phyloP scores from a whole-genome alignment of 1,140 invertebrate species.

The Procambarus clarkii region DNA sequence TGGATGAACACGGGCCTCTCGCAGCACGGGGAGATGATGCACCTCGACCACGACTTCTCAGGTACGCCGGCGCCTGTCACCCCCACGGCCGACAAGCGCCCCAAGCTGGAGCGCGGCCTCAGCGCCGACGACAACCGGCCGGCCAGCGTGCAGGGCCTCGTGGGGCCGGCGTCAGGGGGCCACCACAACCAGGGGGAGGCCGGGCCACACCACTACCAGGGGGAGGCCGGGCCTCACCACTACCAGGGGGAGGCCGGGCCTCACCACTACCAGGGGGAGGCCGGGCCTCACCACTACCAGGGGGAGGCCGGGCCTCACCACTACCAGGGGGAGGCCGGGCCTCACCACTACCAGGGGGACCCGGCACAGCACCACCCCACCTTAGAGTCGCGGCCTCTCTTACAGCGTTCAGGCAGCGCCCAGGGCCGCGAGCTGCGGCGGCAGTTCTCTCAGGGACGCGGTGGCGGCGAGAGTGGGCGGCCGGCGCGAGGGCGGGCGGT shows the following conservation, averaged over 20 bases:
- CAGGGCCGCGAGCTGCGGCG: conserved; percentile 82
- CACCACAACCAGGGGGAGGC: conserved; percentile 34
- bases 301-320: too few relatives aligned
- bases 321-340: too few relatives aligned
- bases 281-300: too few relatives aligned
- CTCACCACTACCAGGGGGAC: conserved; percentile 54
- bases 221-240: conserved; percentile 39
- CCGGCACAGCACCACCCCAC: conserved; percentile 45
- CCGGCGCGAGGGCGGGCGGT: conserved; percentile 41
- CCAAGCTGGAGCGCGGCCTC: conserved; percentile 77
- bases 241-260: conserved; percentile 87
- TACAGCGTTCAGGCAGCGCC: conserved; percentile 71
- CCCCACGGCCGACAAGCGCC: conserved; percentile 83
- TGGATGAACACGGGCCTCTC: conserved; percentile 88
- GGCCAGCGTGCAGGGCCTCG: conserved; percentile 78
- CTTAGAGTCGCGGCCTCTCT: conserved; percentile 13
- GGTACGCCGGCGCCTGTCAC: conserved; percentile 55
- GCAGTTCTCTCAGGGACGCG: conserved; percentile 90
- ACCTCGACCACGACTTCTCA: conserved; percentile 81
- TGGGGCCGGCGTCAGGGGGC: conserved; percentile 89
- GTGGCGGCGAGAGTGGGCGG: conserved; percentile 45
- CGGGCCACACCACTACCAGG: conserved; percentile 36
- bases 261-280: too few relatives aligned
- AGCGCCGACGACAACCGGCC: conserved; percentile 76
- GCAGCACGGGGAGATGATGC: conserved; percentile 81